Percentiles rank a stretch among this genome's conserved stretches.
Evolutionary conservation across 2,888 invertebrate species (phyloP).

Genomic region (Xestobium rufovillosum): DNA sequence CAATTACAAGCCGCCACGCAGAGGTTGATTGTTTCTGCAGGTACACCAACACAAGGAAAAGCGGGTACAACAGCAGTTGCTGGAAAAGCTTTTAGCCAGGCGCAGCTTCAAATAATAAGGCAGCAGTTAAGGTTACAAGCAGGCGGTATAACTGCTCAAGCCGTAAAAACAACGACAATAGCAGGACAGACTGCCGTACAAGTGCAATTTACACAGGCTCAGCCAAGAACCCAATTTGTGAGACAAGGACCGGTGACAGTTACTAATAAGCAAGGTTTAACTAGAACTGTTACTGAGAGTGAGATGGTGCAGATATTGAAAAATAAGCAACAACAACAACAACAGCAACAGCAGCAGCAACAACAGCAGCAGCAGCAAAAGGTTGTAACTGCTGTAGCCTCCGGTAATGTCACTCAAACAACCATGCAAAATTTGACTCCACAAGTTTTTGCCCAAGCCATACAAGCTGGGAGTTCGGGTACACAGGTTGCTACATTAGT

Average conservation of each 20-base stretch:
- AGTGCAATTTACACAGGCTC: conserved; percentile 41
- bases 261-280: conserved; percentile 35
- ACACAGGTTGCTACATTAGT: conserved; percentile 56
- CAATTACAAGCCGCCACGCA: conserved; percentile 45
- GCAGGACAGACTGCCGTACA: conserved; percentile 34
- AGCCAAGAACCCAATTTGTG: conserved; percentile 34
- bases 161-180: conserved; percentile 37
- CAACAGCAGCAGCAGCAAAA: conserved; percentile 37
- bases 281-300: conserved; percentile 45
- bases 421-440: conserved; percentile 38
- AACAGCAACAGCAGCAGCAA: conserved; percentile 32
- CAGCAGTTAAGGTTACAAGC: conserved; percentile 38
- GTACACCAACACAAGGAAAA: conserved; percentile 31
- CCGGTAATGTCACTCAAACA: conserved; percentile 30
- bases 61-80: conserved; percentile 41
- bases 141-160: conserved; percentile 26
- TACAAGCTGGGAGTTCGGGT: conserved; percentile 47
- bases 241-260: conserved; percentile 40
- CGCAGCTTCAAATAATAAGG: conserved; percentile 56
- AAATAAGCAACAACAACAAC: conserved; percentile 38
- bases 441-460: conserved; percentile 39
- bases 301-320: conserved; percentile 49
- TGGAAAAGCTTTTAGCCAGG: conserved; percentile 47
- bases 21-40: conserved; percentile 39
- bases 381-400: conserved; percentile 29